Conservation (phyloP, 1,140 invertebrate genomes). For the Gonioctena quinquepunctata region DNA sequence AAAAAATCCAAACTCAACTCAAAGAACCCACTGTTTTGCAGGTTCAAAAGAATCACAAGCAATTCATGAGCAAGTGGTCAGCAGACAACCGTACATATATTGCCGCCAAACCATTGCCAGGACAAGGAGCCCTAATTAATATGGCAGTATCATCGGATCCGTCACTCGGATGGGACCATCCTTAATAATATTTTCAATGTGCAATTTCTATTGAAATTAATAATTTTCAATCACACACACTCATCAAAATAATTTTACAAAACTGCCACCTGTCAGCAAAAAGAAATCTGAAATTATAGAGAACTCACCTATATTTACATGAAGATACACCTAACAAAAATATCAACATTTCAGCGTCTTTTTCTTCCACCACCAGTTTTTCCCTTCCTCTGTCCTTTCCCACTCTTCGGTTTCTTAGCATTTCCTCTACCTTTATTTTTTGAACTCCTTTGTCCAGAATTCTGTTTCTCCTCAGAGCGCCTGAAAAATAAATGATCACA, state of each 20-base stretch:
- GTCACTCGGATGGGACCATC: conserved; percentile 52
- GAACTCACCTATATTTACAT: conserved; percentile 14
- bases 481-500: conserved; percentile 20
- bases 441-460: conserved; percentile 6
- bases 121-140: conserved; percentile 57
- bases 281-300: too few species aligned
- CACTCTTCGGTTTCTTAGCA: conserved; percentile 45
- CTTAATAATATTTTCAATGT: too few species aligned
- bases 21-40: neutral
- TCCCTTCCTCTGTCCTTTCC: conserved; percentile 38
- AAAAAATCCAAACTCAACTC: too few species aligned
- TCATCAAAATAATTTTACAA: too few species aligned
- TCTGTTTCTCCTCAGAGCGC: conserved; percentile 9
- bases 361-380: conserved; percentile 43
- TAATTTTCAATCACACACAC: too few species aligned
- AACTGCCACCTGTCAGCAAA: too few species aligned
- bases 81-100: conserved; percentile 57
- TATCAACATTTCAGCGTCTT: conserved; percentile 45
- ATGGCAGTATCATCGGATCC: conserved; percentile 58
- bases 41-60: neutral
- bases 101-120: conserved; percentile 57
- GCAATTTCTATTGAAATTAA: too few species aligned
- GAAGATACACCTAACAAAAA: conserved; percentile 3
- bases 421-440: conserved; percentile 24
- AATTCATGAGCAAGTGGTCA: conserved; percentile 55